Evolutionary conservation across 2,888 invertebrate genomes (phyloP), one percentile per base, ranked within the genome.

Genomic region (Euzetes globulus): DNA sequence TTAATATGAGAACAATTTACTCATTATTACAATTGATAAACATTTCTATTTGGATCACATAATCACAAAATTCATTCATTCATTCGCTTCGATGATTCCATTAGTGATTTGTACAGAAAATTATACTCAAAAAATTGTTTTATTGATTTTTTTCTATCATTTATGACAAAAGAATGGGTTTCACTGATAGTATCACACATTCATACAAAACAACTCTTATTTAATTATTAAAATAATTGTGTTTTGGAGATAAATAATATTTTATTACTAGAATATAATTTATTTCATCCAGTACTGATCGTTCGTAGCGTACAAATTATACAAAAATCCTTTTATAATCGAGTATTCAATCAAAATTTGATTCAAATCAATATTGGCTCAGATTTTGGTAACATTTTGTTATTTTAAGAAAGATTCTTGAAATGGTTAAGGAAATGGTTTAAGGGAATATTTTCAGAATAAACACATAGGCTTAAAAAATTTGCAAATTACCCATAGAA

Each of bases 21-120:
- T 33, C 60, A 29, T 60, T 25, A 60, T 7, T 60, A 27, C 7
- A 60, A 60, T 60, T 60, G 17, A 29, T 13, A 41, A 41, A 41
- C 7, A 33, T 60, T 33, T 60, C 6, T 33, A 60, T 27, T 29
- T 58, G 13, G 22, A 58, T 33, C 55, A 55, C 55, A 55, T 55
- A 55, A 55, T 55, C 55, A 55, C 22, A 55, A 55, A 55, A 55
- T 55, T 55, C 60, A 60, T 60, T 60, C 33, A 60, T 60, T 60
- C 60, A 60, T 27, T 60, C 60, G 60, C 60, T 60, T 33, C 60
- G n/a, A 60, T 60, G 60, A 60, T 9, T 60, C 15, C 33, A 60
- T 60, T 60, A 27, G 29, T 60, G 60, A 60, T 60, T 60, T 60
- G 29, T 60, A 33, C n/a, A 4, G 29, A 17, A 55, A 55, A 60